Conservation (phyloP, 2,888 invertebrate genomes). For the Zaprionus obscuricornis region DNA sequence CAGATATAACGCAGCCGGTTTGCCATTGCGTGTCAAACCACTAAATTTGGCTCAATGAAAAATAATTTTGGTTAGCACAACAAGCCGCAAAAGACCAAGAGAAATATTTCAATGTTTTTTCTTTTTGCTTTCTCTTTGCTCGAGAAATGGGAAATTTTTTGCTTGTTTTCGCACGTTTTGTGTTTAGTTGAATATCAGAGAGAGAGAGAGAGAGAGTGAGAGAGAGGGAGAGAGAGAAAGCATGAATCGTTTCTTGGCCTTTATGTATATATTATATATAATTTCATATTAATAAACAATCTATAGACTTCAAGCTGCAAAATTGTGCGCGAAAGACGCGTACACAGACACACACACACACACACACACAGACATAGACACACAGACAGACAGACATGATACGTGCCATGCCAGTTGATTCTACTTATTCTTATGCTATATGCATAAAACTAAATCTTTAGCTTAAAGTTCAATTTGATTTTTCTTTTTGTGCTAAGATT, state of each 20-base stretch:
- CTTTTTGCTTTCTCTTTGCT: no score
- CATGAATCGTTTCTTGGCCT: slow-evolving; percentile 13
- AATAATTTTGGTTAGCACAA: slow-evolving; percentile 65
- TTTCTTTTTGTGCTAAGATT: slow-evolving; percentile 65
- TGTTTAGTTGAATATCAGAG: background rate
- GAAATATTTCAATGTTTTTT: no score
- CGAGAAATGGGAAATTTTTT: no score
- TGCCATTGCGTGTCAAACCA: slow-evolving; percentile 37
- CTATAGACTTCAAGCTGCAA: slow-evolving; percentile 43
- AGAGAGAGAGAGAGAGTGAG: no score
- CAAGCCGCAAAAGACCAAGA: slow-evolving; percentile 29
- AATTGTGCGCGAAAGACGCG: slow-evolving; percentile 29
- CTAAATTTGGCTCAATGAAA: slow-evolving; percentile 55
- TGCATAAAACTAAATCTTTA: slow-evolving; percentile 8
- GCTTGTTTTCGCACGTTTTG: slow-evolving; percentile 10
- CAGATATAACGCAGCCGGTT: background rate
- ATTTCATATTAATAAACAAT: slow-evolving; percentile 69
- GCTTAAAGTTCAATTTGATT: slow-evolving; percentile 67
- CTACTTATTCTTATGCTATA: no score
- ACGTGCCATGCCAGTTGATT: no score
- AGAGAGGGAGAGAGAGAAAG: no score
- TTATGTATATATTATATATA: slow-evolving; percentile 60
- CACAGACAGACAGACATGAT: slow-evolving; percentile 10
- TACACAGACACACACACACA: no score
- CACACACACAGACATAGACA: slow-evolving; percentile 20